Evolutionary conservation across 2,797 vertebrate genomes (phyloP).

Genomic region (Sebastes steindachneri): DNA sequence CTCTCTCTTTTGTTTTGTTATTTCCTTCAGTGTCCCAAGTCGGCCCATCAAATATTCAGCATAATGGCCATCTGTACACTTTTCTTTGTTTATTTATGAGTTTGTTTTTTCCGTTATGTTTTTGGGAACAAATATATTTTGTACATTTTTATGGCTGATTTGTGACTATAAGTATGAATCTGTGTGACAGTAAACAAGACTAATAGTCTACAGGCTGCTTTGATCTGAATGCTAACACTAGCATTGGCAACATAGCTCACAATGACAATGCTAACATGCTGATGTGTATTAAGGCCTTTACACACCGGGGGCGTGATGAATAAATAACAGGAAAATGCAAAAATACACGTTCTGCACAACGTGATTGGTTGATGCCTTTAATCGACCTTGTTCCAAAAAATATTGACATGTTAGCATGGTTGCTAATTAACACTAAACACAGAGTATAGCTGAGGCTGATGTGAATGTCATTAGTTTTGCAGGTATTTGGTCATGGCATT

Average conservation of each 20-base stretch:
- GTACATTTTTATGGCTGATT: not conserved
- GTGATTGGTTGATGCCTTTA: too few species aligned
- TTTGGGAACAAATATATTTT: not conserved
- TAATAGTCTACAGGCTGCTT: not conserved
- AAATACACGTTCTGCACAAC: too few species aligned
- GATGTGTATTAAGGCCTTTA: too few species aligned
- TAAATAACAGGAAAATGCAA: too few species aligned
- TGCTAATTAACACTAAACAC: not conserved
- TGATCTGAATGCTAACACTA: not conserved
- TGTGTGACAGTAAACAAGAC: not conserved
- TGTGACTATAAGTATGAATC: not conserved
- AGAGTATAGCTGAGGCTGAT: not conserved
- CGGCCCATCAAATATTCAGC: constrained; percentile 20
- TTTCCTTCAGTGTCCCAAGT: not conserved
- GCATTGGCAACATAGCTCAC: not conserved
- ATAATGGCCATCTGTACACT: not conserved
- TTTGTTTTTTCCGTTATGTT: not conserved
- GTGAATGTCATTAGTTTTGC: not conserved
- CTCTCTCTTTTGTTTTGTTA: not conserved
- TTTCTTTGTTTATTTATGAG: not conserved
- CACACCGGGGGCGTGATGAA: too few species aligned
- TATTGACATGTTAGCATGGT: not conserved
- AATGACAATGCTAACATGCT: not conserved
- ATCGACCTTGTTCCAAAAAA: too few species aligned
- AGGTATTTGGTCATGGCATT: not conserved